Conservation (phyloP, 2,797 vertebrate genomes). For the Siniperca undulata region DNA sequence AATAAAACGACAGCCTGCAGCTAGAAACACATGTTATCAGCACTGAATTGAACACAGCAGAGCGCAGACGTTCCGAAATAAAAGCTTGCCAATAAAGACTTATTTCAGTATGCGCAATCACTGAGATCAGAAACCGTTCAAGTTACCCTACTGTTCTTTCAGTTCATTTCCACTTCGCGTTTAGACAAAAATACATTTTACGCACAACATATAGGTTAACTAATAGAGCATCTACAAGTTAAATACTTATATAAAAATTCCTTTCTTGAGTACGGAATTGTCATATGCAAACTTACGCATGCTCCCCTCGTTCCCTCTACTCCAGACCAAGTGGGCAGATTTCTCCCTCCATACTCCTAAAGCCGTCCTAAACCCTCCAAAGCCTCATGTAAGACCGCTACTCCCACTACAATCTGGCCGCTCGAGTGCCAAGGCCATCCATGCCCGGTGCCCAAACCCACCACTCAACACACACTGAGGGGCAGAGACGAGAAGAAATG, state of each 20-base stretch:
- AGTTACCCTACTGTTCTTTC: constrained; percentile 1
- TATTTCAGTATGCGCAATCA: constrained; percentile 19
- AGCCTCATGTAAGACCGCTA: constrained; percentile 85
- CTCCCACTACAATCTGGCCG: constrained; percentile 86
- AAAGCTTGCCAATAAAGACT: constrained; percentile 23
- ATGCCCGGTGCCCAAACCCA: constrained; percentile 89
- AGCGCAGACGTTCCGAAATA: constrained; percentile 16
- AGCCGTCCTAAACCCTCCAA: constrained; percentile 84
- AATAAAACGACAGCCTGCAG: constrained; percentile 56
- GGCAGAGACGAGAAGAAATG: constrained; percentile 92
- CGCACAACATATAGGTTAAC: constrained; percentile 24
- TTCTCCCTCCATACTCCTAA: constrained; percentile 80
- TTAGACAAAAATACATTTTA: constrained; percentile 27
- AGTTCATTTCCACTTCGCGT: not conserved
- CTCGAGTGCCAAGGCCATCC: constrained; percentile 88
- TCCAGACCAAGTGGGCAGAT: constrained; percentile 82
- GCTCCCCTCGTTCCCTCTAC: constrained; percentile 83
- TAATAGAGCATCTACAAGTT: constrained; percentile 8
- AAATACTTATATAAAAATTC: constrained; percentile 20
- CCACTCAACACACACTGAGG: constrained; percentile 88
- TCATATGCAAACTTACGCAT: constrained; percentile 91
- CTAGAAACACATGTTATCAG: constrained; percentile 28
- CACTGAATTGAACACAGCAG: constrained; percentile 22
- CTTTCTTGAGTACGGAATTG: constrained; percentile 33
- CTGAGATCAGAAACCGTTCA: not conserved